A percentile compares a stretch with the other conserved stretches of the same genome.
Evolutionary conservation across 64 coral and sea anemone species (phyloP).

Genomic region (Montipora efflorescens): DNA sequence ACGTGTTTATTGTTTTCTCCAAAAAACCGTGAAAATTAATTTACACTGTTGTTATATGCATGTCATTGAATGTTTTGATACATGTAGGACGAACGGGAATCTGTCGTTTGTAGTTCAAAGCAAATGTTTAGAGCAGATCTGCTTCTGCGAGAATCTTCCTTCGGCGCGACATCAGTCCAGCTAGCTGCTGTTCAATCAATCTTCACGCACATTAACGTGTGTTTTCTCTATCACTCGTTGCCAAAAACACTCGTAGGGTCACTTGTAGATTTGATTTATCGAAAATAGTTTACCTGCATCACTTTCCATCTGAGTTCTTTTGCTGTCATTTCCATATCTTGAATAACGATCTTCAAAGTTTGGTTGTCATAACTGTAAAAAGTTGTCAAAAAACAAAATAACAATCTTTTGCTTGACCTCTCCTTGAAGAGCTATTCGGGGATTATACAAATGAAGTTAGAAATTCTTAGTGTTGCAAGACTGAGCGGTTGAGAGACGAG

Average conservation of each 20-base stretch:
- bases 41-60: no score
- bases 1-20: no score
- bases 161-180: background rate
- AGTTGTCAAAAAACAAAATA: background rate
- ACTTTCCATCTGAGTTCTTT: constrained; percentile 97
- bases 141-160: background rate
- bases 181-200: no score
- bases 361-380: constrained; percentile 92
- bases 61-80: no score
- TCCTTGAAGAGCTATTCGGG: no score
- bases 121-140: background rate
- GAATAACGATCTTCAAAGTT: constrained; percentile 96
- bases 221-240: no score
- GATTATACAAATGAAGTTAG: no score
- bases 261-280: no score
- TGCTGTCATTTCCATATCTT: constrained; percentile 99
- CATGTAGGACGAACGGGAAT: no score
- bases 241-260: no score
- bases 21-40: no score
- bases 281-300: constrained; percentile 51
- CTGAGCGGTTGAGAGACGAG: background rate
- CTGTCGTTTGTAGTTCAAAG: background rate
- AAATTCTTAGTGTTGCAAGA: background rate
- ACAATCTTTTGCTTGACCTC: background rate
- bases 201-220: no score